Evolutionary conservation across 2,888 invertebrate genomes (phyloP).

Genomic region (Dryomyza anilis): DNA sequence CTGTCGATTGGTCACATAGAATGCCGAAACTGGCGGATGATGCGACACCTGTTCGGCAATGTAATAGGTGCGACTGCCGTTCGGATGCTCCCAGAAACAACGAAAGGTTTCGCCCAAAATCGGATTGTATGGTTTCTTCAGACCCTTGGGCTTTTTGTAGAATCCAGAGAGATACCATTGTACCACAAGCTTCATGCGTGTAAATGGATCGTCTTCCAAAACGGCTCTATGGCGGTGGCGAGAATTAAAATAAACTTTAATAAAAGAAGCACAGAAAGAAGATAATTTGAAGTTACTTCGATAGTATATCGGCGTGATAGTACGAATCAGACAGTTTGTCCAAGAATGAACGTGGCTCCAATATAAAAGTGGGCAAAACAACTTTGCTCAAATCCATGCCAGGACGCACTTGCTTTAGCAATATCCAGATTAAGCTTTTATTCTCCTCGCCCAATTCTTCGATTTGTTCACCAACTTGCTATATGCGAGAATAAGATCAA

Average conservation of each 20-base stretch:
- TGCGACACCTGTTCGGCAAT: constrained; percentile 95
- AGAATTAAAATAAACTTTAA: too few relatives aligned
- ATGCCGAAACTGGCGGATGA: constrained; percentile 92
- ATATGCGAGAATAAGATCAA: constrained; percentile 13
- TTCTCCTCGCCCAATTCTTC: constrained; percentile 94
- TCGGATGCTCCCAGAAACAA: constrained; percentile 85
- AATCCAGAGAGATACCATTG: constrained; percentile 93
- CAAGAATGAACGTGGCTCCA: constrained; percentile 91
- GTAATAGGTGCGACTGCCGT: constrained; percentile 86
- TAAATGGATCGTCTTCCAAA: constrained; percentile 83
- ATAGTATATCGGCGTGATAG: constrained; percentile 88
- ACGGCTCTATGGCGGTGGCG: constrained; percentile 69
- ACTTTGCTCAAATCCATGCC: constrained; percentile 90
- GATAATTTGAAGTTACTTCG: constrained; percentile 67
- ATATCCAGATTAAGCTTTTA: constrained; percentile 91
- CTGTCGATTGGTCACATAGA: constrained; percentile 90
- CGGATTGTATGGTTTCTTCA: constrained; percentile 96
- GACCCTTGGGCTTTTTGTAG: constrained; percentile 91
- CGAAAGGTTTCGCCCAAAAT: constrained; percentile 91
- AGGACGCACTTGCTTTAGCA: constrained; percentile 92
- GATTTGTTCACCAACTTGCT: constrained; percentile 79
- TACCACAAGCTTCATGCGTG: constrained; percentile 85
- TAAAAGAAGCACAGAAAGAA: background rate
- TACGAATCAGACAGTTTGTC: constrained; percentile 93
- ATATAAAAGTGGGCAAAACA: constrained; percentile 90